Percentiles rank a stretch among this genome's conserved stretches.
Evolutionary conservation across 2,797 vertebrate genomes (phyloP).

Genomic region (Ptychadena robeensis): DNA sequence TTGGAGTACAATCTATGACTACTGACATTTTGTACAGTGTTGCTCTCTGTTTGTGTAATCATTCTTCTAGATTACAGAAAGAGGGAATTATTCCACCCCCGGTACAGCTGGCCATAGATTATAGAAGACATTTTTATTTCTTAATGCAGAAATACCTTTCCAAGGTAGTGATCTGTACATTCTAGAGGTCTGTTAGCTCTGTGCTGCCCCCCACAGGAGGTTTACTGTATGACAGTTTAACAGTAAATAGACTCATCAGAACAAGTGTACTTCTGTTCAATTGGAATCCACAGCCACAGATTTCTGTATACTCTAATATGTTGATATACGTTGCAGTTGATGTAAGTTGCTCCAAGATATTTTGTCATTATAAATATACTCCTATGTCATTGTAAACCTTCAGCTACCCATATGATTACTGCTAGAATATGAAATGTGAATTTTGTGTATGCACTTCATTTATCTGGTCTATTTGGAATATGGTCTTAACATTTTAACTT

Average conservation of each 20-base stretch:
- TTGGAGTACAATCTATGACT: too few species aligned
- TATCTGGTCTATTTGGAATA: too few species aligned
- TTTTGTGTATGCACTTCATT: too few species aligned
- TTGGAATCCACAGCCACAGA: neutral
- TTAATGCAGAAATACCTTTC: too few species aligned
- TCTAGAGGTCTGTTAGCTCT: neutral
- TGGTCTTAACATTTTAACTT: too few species aligned
- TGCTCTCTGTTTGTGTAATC: too few species aligned
- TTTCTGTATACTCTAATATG: neutral
- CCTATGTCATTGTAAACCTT: neutral
- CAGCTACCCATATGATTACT: neutral
- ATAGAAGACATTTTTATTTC: too few species aligned
- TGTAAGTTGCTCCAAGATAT: neutral
- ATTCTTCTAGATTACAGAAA: too few species aligned
- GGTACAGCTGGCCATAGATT: too few species aligned
- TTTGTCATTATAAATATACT: neutral
- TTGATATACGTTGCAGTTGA: neutral
- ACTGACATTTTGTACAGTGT: too few species aligned
- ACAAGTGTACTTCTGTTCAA: neutral
- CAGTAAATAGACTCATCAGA: neutral
- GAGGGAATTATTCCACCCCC: too few species aligned
- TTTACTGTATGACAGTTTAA: neutral
- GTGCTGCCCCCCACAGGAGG: neutral
- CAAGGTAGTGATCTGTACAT: neutral
- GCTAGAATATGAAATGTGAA: too few species aligned